Base-by-base conservation (phyloP, 2,888 invertebrate species). In the Euphydryas editha region DNA sequence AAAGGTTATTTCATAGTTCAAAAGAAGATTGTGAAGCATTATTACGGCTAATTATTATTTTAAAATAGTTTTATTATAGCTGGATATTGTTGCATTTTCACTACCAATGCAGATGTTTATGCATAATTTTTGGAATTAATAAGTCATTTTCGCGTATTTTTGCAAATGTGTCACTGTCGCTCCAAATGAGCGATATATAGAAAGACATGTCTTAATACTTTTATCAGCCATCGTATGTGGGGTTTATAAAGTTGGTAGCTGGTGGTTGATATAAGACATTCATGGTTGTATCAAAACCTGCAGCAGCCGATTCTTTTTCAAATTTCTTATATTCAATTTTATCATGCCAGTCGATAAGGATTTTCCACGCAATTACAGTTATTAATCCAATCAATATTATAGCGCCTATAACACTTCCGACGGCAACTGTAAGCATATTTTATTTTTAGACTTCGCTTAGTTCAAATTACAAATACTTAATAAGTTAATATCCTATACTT, bases 371-470 rank as follows among this genome's bases (percentile, higher is more conserved):
- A 0, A 90, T 74, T 0, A 86, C 75, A 1, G 89, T 86, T 46
- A 88, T 37, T 6, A 91, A 67, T 3, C 91, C 91, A n/a, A 90
- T 80, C 1, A 90, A 61, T 13, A 91, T 56, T 0, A 89, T 81
- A 8, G 76, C 69, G 0, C 82, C 86, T 8, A 90, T 77, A 0
- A 85, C 79, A 59, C 82, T 79, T 1, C 81, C 86, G 1, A 85
- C 79, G 5, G 84, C 76, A 75, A 88, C 91, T 91, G 79, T 24
- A 79, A 46, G 39, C 8, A 44, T 44, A 6, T 42, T n/a, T 6
- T 6, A 42, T n/a, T 2, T 11, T 1, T 42, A 42, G 42, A 4
- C 13, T 4, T 15, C 39, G 1, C 39, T 30, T 30, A 4, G 8
- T 30, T 30, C 30, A 7, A 7, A 8, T 30, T 30, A 8, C 8